These are phyloP conservation scores for Alces alces DNA, from an alignment of 2,113 vertebrate species.

Conservation along the genomic window DNA sequence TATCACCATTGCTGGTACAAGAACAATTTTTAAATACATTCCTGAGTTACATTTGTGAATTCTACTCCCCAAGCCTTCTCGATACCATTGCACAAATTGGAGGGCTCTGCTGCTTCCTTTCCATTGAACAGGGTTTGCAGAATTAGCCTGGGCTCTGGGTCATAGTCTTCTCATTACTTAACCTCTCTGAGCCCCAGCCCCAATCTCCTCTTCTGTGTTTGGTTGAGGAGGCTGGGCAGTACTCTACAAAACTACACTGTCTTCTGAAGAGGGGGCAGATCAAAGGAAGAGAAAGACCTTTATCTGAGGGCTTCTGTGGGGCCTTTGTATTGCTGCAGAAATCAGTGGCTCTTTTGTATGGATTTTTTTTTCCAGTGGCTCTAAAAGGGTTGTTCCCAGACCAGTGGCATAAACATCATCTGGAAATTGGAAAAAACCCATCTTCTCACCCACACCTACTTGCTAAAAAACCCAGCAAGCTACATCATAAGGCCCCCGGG, in stretches of 20 bases:
- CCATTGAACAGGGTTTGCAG: background rate
- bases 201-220: background rate
- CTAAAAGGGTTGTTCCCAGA: background rate
- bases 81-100: background rate
- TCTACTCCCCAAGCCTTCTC: background rate
- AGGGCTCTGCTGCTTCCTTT: background rate
- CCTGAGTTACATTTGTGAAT: background rate
- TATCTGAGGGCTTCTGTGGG: background rate
- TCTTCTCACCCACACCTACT: background rate
- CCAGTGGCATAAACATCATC: background rate
- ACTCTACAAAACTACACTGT: background rate
- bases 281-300: background rate
- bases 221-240: background rate
- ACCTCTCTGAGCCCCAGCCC: background rate
- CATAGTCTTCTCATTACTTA: background rate
- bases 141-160: background rate
- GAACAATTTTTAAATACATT: background rate
- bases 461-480: background rate
- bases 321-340: background rate
- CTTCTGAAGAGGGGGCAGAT: background rate
- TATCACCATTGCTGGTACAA: background rate
- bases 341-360: background rate
- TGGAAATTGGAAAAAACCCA: background rate
- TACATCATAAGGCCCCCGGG: rapidly evolving
- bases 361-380: background rate